Conservation (phyloP, 2,888 invertebrate species). For the Gari tellinella region DNA sequence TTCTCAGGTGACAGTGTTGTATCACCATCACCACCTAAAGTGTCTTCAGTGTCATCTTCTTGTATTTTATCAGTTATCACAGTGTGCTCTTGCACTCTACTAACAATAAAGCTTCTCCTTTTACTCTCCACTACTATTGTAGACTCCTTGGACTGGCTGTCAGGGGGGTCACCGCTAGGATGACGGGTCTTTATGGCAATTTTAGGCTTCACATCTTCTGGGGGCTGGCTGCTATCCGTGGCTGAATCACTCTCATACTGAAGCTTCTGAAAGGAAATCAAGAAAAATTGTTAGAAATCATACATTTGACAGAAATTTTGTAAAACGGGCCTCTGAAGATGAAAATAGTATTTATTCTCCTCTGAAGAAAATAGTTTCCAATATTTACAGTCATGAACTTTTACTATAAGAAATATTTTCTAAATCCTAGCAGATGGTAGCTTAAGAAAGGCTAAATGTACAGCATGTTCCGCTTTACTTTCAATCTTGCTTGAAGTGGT, state of each 20-base stretch:
- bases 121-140: conserved; percentile 72
- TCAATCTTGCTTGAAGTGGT: no score
- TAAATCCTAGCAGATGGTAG: no score
- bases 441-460: no score
- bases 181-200: conserved; percentile 57
- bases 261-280: conserved; percentile 60
- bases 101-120: conserved; percentile 73
- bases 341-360: no score
- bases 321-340: no score
- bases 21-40: conserved; percentile 25
- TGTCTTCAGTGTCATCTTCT: conserved; percentile 74
- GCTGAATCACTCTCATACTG: conserved; percentile 60
- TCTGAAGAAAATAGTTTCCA: no score
- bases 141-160: conserved; percentile 42
- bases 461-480: no score
- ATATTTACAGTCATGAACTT: no score
- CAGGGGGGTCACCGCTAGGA: conserved; percentile 52
- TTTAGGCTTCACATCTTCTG: conserved; percentile 51
- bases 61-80: conserved; percentile 69
- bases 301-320: no score
- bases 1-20: conserved; percentile 57
- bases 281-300: background rate
- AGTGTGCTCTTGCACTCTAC: conserved; percentile 65
- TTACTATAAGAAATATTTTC: no score
- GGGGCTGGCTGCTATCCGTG: conserved; percentile 10